phyloP scores from a whole-genome alignment of 1,140 invertebrate genomes.

The Capitella teleta region DNA sequence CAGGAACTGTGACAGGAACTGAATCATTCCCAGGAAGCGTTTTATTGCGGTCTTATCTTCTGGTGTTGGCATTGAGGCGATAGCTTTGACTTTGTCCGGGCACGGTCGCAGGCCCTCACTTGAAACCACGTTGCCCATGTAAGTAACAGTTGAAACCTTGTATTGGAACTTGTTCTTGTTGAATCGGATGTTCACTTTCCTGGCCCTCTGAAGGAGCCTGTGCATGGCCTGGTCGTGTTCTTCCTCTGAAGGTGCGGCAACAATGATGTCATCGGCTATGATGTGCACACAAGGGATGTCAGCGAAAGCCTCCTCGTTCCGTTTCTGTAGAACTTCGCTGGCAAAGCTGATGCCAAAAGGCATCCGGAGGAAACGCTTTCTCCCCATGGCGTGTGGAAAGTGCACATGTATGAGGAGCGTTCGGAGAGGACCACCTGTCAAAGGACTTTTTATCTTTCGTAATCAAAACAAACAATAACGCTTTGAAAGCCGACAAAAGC shows the following conservation, averaged over 20 bases:
- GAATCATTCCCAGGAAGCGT: conserved; percentile 18
- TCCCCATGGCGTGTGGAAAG: conserved; percentile 7
- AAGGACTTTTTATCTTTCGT: too few species aligned
- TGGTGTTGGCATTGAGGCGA: conserved; percentile 18
- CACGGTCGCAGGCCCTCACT: conserved; percentile 33
- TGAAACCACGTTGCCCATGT: conserved; percentile 24
- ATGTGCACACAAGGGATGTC: conserved; percentile 2
- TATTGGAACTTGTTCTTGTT: conserved; percentile 27
- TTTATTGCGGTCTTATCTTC: conserved; percentile 13
- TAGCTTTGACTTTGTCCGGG: conserved; percentile 32
- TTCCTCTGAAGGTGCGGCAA: not conserved
- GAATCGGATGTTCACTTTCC: conserved; percentile 28
- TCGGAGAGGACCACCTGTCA: conserved; percentile 7
- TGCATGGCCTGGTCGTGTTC: conserved; percentile 2
- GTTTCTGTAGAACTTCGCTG: conserved; percentile 5
- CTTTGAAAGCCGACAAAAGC: too few species aligned
- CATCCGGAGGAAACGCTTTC: conserved; percentile 3
- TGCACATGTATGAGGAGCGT: conserved; percentile 6
- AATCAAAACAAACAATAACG: too few species aligned
- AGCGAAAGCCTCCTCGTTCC: conserved; percentile 1
- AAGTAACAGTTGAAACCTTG: conserved; percentile 1
- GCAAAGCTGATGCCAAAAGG: conserved; percentile 5
- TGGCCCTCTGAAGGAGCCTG: conserved; percentile 26
- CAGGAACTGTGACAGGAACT: conserved; percentile 17
- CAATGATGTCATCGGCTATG: conserved; percentile 8